Evolutionary conservation across 2,113 vertebrate genomes (phyloP).

Genomic region (Hemichromis elongatus): DNA sequence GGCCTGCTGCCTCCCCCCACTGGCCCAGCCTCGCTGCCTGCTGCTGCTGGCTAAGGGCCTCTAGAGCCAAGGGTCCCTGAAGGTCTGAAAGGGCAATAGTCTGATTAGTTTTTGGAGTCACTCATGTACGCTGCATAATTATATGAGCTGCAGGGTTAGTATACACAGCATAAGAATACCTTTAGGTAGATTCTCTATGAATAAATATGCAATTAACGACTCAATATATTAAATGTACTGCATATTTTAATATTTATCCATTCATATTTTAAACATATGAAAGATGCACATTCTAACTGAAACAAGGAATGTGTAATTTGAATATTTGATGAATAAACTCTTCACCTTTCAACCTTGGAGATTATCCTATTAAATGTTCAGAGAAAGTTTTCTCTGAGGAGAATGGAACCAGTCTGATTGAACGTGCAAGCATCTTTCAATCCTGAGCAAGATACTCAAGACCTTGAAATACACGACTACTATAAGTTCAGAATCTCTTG

Average conservation of each 20-base stretch:
- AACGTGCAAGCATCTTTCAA: not conserved
- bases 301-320: not conserved
- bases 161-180: not conserved
- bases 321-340: not conserved
- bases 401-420: not conserved
- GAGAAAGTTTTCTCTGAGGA: not conserved
- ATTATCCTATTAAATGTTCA: not conserved
- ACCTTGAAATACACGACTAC: not conserved
- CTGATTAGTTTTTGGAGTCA: not conserved
- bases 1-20: slow-evolving; percentile 87
- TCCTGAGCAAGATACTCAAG: not conserved
- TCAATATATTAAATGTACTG: not conserved
- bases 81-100: slow-evolving; percentile 64
- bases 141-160: not conserved
- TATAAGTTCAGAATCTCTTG: not conserved
- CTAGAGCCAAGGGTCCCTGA: slow-evolving; percentile 84
- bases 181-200: not conserved
- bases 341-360: not conserved
- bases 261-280: not conserved
- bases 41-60: slow-evolving; percentile 82
- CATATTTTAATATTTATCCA: not conserved
- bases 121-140: not conserved
- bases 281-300: not conserved
- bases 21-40: slow-evolving; percentile 86
- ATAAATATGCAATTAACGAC: not conserved